These are phyloP conservation scores for Lapara coniferarum DNA, from an alignment of 2,888 invertebrate genomes.

Conservation along the genomic window DNA sequence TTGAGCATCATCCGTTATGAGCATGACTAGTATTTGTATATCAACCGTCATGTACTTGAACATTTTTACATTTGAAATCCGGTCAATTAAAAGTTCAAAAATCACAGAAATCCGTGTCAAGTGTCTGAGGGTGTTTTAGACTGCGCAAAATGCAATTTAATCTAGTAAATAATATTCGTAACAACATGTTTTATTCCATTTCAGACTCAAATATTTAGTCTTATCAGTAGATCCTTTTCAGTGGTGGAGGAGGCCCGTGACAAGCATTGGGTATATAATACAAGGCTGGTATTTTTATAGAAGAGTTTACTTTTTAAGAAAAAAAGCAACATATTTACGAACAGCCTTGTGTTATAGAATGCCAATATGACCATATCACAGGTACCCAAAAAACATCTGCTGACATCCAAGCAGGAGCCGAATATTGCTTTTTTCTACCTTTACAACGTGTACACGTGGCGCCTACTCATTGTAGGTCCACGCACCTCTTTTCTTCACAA, in stretches of 20 bases:
- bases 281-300: too few species aligned
- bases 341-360: not conserved
- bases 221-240: too few species aligned
- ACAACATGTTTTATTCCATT: too few species aligned
- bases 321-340: not conserved
- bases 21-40: not conserved
- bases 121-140: not conserved
- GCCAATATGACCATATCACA: conserved; percentile 66
- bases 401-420: conserved; percentile 62
- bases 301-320: not conserved
- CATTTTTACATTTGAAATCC: not conserved
- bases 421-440: conserved; percentile 65
- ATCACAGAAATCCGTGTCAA: not conserved
- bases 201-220: too few species aligned
- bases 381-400: conserved; percentile 64
- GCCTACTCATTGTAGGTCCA: conserved; percentile 74
- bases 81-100: not conserved
- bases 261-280: too few species aligned
- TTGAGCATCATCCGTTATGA: not conserved
- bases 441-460: conserved; percentile 63
- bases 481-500: conserved; percentile 78
- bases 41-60: not conserved
- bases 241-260: too few species aligned
- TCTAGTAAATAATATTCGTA: conserved; percentile 16
- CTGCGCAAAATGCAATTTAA: not conserved